Evolutionary conservation across 2,797 vertebrate species (phyloP).

Genomic region (Merluccius polli): DNA sequence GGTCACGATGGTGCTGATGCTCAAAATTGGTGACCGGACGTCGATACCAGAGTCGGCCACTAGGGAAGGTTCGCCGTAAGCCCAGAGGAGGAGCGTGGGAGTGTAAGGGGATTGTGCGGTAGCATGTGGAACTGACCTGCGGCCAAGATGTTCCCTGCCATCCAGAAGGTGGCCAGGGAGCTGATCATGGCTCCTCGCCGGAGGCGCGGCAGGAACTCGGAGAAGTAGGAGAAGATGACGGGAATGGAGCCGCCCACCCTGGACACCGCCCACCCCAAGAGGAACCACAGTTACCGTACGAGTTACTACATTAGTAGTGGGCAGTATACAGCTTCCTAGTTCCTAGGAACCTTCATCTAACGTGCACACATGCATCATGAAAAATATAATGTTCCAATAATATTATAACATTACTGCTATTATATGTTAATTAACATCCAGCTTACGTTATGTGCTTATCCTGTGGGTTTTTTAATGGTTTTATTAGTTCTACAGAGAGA

Average conservation of each 20-base stretch:
- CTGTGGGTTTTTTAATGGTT: not conserved
- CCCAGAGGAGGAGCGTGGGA: not conserved
- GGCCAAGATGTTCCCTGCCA: constrained; percentile 76
- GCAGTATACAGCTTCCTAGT: not conserved
- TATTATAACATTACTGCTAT: not conserved
- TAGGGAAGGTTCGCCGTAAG: not conserved
- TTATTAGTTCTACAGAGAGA: not conserved
- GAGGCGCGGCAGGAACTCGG: constrained; percentile 73
- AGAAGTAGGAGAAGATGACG: constrained; percentile 80
- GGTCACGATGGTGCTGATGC: no score
- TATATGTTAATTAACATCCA: not conserved
- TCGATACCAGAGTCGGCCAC: not conserved
- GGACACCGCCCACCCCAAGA: not conserved
- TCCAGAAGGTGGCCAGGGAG: constrained; percentile 78
- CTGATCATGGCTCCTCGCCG: constrained; percentile 76
- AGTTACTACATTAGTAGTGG: not conserved
- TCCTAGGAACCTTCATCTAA: not conserved
- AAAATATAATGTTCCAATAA: not conserved
- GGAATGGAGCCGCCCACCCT: constrained; percentile 78
- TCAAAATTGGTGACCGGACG: not conserved
- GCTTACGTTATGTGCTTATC: not conserved
- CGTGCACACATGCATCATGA: not conserved
- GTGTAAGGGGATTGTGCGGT: no score
- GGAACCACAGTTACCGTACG: not conserved
- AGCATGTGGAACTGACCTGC: constrained; percentile 59